Evolutionary conservation across 37 sponge, comb jelly and placozoan species (phyloP), one percentile per base, ranked within the genome.

Genomic region (Oopsacas minuta): DNA sequence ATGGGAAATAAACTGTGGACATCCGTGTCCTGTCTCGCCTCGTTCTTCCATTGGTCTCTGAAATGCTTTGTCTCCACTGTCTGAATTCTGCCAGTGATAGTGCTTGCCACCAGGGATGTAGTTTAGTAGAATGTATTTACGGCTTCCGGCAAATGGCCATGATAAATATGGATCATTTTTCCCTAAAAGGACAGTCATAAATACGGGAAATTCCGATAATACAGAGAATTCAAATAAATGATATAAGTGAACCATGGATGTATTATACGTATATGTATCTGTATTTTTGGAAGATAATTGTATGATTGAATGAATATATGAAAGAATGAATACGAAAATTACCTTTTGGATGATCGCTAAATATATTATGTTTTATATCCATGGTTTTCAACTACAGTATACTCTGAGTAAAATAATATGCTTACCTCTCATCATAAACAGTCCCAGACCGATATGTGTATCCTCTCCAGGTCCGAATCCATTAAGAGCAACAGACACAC

Each of bases 401-500:
- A n/a, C n/a, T n/a, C n/a, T n/a, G n/a, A n/a, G n/a, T n/a, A n/a
- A n/a, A n/a, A n/a, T n/a, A n/a, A n/a, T n/a, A n/a, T n/a, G n/a
- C n/a, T n/a, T 61, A 61, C 75, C 75, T 61, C 28, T 61, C 75
- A 61, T 61, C 75, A 61, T 61, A n/a, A 61, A 61, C 75, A 61
- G 20, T 3, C 75, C 75, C 22, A 61, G 75, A 32, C 75, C 75
- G 1, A 61, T 10, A 61, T 61, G 75, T 20, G 75, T 20, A 10
- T n/a, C 75, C 30, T 61, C 75, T 12, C 75, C 75, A 32, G 75
- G 75, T 61, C 75, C 75, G 75, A 61, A 61, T 3, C 75, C 75
- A n/a, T 61, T 61, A 5, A 61, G 75, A 3, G 75, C 75, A 32
- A 61, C 1, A 3, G 75, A 61, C 75, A 61, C 75, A 61, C 75